phyloP scores from a whole-genome alignment of 2,888 invertebrate species.

The Leptinotarsa peninsularis region DNA sequence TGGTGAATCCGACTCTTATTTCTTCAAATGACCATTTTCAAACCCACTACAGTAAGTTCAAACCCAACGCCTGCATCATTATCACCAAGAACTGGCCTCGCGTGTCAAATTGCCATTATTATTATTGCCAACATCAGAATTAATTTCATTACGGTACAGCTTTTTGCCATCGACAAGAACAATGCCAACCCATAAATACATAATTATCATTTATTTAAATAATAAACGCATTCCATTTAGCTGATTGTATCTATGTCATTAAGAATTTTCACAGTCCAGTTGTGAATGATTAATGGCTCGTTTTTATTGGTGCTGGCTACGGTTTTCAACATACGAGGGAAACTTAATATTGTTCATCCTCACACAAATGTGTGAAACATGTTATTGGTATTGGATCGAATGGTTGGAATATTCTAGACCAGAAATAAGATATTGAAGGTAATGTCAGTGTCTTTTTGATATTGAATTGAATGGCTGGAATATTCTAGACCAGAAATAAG shows the following conservation, averaged over 20 bases:
- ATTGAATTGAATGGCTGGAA: no score
- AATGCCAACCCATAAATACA: conserved; percentile 52
- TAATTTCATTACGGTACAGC: conserved; percentile 52
- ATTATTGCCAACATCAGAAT: conserved; percentile 52
- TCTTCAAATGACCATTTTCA: conserved; percentile 17
- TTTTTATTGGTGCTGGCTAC: conserved; percentile 3
- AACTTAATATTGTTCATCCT: neutral
- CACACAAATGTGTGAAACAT: no score
- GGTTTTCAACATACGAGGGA: conserved; percentile 3
- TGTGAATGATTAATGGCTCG: conserved; percentile 38
- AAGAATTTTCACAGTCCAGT: conserved; percentile 47
- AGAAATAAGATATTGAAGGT: no score
- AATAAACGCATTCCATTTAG: conserved; percentile 48
- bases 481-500: no score
- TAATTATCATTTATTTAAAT: conserved; percentile 55
- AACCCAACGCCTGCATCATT: conserved; percentile 29
- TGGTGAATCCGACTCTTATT: conserved; percentile 12
- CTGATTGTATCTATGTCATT: conserved; percentile 49
- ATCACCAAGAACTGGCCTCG: conserved; percentile 34
- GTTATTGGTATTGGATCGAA: no score
- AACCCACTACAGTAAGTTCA: conserved; percentile 19
- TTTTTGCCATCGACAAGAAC: conserved; percentile 50
- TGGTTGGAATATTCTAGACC: no score
- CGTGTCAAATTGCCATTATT: conserved; percentile 52
- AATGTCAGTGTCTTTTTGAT: no score